phyloP scores from a whole-genome alignment of 2,113 vertebrate species.

The Dasypus novemcinctus region DNA sequence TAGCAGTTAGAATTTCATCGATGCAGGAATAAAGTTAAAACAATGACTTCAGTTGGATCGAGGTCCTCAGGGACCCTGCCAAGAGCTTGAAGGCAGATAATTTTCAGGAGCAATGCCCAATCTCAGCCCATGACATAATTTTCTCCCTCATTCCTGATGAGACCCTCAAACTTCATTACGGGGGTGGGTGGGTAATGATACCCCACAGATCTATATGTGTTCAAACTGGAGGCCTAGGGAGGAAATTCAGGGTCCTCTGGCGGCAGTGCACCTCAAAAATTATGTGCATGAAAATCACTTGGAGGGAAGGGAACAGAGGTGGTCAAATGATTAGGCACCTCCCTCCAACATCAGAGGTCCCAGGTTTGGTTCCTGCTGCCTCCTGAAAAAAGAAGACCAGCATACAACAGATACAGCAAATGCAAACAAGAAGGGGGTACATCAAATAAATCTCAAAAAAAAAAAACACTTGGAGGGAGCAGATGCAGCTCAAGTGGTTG shows the following conservation, averaged over 20 bases:
- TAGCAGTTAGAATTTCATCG: conserved; percentile 48
- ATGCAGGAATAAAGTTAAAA: conserved; percentile 31
- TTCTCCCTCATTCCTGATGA: background rate
- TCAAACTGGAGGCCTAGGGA: background rate
- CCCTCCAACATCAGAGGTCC: no score
- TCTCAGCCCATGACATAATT: background rate
- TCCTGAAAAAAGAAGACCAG: no score
- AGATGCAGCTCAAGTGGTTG: no score
- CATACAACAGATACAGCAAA: no score
- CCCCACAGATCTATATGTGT: no score
- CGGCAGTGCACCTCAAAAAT: background rate
- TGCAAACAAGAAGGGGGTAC: no score
- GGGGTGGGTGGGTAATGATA: rapidly evolving
- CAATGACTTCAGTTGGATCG: conserved; percentile 59
- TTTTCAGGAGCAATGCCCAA: background rate
- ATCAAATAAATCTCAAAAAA: no score
- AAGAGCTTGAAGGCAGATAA: conserved; percentile 13
- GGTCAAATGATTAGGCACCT: no score
- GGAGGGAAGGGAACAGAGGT: background rate
- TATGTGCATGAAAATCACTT: background rate
- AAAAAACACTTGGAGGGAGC: no score
- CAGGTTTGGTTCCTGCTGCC: no score
- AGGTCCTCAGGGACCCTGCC: conserved; percentile 1
- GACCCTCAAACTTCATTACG: background rate
- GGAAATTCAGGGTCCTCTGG: background rate